These are phyloP conservation scores for Zapus hudsonius DNA, from an alignment of 2,113 vertebrate species.

Conservation along the genomic window DNA sequence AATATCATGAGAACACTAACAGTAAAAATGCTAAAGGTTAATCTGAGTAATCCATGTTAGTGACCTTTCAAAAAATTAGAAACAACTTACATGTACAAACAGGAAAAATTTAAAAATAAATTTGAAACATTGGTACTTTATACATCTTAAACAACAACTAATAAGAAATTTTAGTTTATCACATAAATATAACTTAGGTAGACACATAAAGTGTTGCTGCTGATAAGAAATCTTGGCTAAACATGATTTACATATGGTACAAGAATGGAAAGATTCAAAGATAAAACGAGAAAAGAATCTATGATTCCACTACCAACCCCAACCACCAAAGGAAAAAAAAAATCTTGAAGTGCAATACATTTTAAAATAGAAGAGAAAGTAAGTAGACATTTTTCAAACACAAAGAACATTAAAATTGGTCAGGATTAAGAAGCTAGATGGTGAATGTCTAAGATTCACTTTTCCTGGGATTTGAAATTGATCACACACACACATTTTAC, in stretches of 20 bases:
- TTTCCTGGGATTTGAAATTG: not conserved
- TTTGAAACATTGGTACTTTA: not conserved
- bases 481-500: too few relatives aligned
- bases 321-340: not conserved
- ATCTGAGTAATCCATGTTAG: not conserved
- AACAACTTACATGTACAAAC: not conserved
- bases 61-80: not conserved
- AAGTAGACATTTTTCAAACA: not conserved
- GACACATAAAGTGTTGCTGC: not conserved
- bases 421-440: not conserved
- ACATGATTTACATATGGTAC: not conserved
- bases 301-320: not conserved
- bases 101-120: not conserved
- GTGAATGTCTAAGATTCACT: not conserved
- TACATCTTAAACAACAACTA: not conserved
- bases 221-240: not conserved
- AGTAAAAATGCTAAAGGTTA: not conserved
- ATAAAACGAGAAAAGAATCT: slow-evolving; percentile 32
- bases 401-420: not conserved
- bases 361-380: not conserved
- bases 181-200: not conserved
- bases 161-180: not conserved
- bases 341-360: not conserved
- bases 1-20: not conserved
- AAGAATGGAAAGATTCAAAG: slow-evolving; percentile 4